phyloP scores from a whole-genome alignment of 2,797 vertebrate species.

The Smutsia gigantea region DNA sequence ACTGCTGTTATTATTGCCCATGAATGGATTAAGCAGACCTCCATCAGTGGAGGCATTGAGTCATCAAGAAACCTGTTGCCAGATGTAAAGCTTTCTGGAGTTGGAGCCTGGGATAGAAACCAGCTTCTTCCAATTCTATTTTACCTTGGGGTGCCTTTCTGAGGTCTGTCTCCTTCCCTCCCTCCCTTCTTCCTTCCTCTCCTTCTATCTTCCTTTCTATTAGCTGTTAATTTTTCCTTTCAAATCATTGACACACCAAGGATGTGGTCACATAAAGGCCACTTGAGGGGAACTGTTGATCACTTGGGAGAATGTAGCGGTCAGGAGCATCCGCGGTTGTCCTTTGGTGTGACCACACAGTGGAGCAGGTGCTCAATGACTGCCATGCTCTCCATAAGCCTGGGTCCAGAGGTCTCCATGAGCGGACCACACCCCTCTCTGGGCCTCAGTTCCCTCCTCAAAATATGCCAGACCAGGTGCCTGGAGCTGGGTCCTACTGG shows the following conservation, averaged over 20 bases:
- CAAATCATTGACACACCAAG: fast-evolving
- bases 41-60: fast-evolving
- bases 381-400: fast-evolving
- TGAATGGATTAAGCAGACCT: fast-evolving
- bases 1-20: fast-evolving
- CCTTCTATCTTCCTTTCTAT: neutral
- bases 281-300: neutral
- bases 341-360: fast-evolving
- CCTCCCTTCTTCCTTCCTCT: fast-evolving
- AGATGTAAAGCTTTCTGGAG: fast-evolving
- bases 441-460: neutral
- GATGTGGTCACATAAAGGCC: neutral
- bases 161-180: neutral
- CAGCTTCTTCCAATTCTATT: fast-evolving
- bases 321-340: fast-evolving
- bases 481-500: neutral
- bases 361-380: fast-evolving
- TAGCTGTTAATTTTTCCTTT: neutral
- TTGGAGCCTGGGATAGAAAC: neutral
- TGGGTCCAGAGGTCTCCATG: no score
- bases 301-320: neutral
- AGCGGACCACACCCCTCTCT: no score
- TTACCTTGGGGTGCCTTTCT: fast-evolving
- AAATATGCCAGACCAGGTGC: neutral
- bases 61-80: fast-evolving